Evolutionary conservation across 2,888 invertebrate species (phyloP).

Genomic region (Cantharis flavilabris): DNA sequence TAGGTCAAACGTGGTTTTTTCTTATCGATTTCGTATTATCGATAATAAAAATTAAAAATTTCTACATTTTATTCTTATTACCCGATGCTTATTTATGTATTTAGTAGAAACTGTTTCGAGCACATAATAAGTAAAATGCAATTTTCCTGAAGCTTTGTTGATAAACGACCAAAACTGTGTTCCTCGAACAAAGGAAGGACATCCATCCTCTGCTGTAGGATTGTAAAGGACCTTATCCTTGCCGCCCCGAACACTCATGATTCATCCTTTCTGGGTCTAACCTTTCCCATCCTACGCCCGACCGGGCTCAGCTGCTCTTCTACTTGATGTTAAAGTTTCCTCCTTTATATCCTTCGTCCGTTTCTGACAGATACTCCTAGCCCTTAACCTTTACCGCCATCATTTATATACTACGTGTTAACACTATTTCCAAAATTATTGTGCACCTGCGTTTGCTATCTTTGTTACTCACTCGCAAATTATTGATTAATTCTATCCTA

Average conservation of each 20-base stretch:
- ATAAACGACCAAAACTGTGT: conserved; percentile 40
- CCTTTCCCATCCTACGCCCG: conserved; percentile 49
- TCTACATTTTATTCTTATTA: background rate
- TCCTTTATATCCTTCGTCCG: conserved; percentile 39
- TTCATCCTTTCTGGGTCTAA: conserved; percentile 52
- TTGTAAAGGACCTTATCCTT: conserved; percentile 50
- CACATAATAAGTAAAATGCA: conserved; percentile 18
- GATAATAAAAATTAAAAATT: background rate
- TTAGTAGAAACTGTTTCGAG: conserved; percentile 9
- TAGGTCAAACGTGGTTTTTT: background rate
- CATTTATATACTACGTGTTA: conserved; percentile 30
- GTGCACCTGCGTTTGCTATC: conserved; percentile 21
- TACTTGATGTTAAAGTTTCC: conserved; percentile 38
- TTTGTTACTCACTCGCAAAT: conserved; percentile 5
- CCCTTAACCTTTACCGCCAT: conserved; percentile 31
- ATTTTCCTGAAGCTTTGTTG: conserved; percentile 27
- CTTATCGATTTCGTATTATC: background rate
- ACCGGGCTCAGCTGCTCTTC: conserved; percentile 42
- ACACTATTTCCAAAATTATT: conserved; percentile 30
- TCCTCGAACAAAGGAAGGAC: conserved; percentile 41
- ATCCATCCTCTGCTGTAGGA: conserved; percentile 41
- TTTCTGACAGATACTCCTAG: conserved; percentile 32
- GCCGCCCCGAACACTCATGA: conserved; percentile 51
- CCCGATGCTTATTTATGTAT: conserved; percentile 5
- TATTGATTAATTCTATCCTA: background rate